phyloP scores from a whole-genome alignment of 2,888 invertebrate species.

The Lamellibrachia satsuma region DNA sequence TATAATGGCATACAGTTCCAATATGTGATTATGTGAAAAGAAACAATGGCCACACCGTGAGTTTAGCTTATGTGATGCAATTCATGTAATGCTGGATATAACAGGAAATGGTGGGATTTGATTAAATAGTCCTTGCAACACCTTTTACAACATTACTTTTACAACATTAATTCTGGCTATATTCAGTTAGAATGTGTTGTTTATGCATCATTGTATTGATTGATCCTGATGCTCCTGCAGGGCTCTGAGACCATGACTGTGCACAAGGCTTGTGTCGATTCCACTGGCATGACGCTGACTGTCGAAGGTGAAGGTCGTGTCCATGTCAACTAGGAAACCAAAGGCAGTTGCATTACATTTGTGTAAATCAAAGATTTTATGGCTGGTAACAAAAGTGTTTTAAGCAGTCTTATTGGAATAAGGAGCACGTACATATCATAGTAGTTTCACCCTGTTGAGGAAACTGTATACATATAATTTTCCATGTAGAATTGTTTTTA shows the following conservation, averaged over 20 bases:
- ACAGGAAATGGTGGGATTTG: too few species aligned
- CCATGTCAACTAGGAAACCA: slow-evolving; percentile 14
- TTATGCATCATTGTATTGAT: not conserved
- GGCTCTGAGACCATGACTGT: slow-evolving; percentile 27
- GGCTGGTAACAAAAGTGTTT: not conserved
- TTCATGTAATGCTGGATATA: too few species aligned
- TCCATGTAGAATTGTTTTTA: not conserved
- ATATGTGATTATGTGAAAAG: too few species aligned
- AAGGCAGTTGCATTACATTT: not conserved
- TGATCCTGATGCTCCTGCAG: not conserved
- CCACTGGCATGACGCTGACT: slow-evolving; percentile 26
- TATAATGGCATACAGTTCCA: not conserved
- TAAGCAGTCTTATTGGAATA: not conserved
- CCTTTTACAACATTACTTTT: too few species aligned
- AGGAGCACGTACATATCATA: too few species aligned
- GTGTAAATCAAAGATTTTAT: not conserved
- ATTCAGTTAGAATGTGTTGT: not conserved
- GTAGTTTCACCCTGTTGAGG: too few species aligned
- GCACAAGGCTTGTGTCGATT: slow-evolving; percentile 28
- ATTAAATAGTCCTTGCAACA: too few species aligned
- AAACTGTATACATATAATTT: not conserved
- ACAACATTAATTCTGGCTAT: too few species aligned
- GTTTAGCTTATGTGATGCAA: too few species aligned
- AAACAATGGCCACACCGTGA: too few species aligned
- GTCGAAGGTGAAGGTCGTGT: slow-evolving; percentile 26